phyloP scores from a whole-genome alignment of 2,113 vertebrate genomes.

The Coreoperca whiteheadi region DNA sequence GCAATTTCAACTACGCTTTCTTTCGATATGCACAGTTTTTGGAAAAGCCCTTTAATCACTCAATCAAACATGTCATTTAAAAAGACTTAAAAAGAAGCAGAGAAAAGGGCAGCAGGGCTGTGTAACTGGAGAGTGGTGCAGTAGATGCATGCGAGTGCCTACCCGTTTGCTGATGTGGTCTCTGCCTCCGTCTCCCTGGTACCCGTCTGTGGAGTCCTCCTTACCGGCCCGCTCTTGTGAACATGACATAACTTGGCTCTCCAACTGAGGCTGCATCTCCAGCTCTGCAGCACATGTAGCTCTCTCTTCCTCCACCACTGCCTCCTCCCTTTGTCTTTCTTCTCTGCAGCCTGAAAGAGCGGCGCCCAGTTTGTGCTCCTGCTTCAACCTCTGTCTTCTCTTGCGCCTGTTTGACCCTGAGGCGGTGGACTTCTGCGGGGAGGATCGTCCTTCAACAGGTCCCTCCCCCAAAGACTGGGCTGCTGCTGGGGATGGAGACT shows the following conservation, averaged over 20 bases:
- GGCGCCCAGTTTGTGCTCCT: slow-evolving; percentile 71
- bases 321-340: slow-evolving; percentile 69
- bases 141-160: slow-evolving; percentile 50
- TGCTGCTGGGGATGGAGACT: slow-evolving; percentile 47
- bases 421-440: slow-evolving; percentile 36
- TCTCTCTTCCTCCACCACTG: slow-evolving; percentile 65
- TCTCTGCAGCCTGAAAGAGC: slow-evolving; percentile 63
- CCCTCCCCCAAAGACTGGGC: slow-evolving; percentile 64
- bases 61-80: slow-evolving; percentile 39
- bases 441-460: slow-evolving; percentile 65
- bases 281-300: slow-evolving; percentile 77
- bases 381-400: slow-evolving; percentile 87
- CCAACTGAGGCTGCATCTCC: slow-evolving; percentile 70
- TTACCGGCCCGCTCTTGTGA: slow-evolving; percentile 60
- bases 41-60: slow-evolving; percentile 41
- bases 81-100: slow-evolving; percentile 41
- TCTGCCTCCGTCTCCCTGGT: slow-evolving; percentile 66
- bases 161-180: slow-evolving; percentile 68
- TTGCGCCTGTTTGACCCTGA: slow-evolving; percentile 80
- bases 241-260: slow-evolving; percentile 71
- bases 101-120: slow-evolving; percentile 17
- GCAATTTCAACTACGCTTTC: slow-evolving; percentile 3
- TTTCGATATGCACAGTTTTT: slow-evolving; percentile 6
- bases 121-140: slow-evolving; percentile 22
- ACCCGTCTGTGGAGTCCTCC: slow-evolving; percentile 67